Evolutionary conservation across 2,113 vertebrate genomes (phyloP), one percentile per base, ranked within the genome.

Genomic region (Austrofundulus limnaeus): DNA sequence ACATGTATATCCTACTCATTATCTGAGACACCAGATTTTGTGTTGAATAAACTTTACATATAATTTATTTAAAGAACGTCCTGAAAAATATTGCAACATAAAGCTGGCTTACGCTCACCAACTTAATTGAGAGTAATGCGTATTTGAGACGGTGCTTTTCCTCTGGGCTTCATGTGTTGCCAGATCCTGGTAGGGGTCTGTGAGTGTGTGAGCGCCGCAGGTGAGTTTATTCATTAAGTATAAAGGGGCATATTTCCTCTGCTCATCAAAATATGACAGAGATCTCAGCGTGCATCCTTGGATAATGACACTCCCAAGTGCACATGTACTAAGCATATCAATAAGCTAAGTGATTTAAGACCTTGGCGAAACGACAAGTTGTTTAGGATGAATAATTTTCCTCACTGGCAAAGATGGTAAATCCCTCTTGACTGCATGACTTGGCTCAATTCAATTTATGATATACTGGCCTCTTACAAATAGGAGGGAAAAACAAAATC

Each of bases 311-410:
- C 59, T 55, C 61, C 19, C 49, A 55, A 34, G 66, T 19, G 50
- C 62, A 47, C 54, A 65, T 28, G 5, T 59, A 28, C 39, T 14
- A 24, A 58, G 75, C 72, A 76, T 74, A 71, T 73, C 75, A 83
- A 83, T 82, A 78, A 23, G 56, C 69, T 24, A 52, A 75, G 65
- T 74, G 63, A 82, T 88, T 82, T 83, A 86, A 76, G 69, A 85
- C 73, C 73, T 70, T 78, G 76, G 86, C 57, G 1, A 80, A 78
- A 76, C 80, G 80, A 86, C 70, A 69, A 81, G 59, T 83, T 81
- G 70, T 75, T 82, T 77, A 82, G 73, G 59, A 67, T 64, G 63
- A 84, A 79, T 82, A 71, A 77, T 83, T 85, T 82, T 63, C 67
- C 55, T 74, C 58, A 66, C n/a, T 65, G 79, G 83, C 80, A 80